Evolutionary conservation across 23 tunicate species (phyloP).

Genomic region (Halocynthia roretzi): DNA sequence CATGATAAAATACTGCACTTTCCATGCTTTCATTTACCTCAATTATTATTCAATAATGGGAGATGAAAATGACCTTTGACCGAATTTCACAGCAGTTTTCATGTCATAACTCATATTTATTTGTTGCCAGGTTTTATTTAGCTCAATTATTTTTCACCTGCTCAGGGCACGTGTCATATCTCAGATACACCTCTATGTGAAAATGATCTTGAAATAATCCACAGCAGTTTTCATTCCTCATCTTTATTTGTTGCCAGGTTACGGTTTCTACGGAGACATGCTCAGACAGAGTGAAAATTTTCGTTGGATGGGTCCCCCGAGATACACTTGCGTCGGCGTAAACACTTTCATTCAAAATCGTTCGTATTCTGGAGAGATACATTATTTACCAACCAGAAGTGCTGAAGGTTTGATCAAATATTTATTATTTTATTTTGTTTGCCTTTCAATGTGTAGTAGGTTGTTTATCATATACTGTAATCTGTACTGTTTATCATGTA

Average conservation of each 20-base stretch:
- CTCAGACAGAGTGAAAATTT: constrained; percentile 57
- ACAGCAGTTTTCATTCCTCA: background rate
- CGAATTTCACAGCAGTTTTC: too few species aligned
- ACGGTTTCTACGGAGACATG: constrained; percentile 76
- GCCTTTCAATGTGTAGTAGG: too few species aligned
- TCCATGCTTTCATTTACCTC: too few species aligned
- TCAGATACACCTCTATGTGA: too few species aligned
- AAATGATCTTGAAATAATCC: background rate
- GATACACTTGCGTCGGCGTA: constrained; percentile 74
- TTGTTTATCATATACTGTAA: too few species aligned
- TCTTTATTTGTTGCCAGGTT: constrained; percentile 19
- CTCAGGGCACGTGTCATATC: background rate
- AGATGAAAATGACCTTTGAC: too few species aligned
- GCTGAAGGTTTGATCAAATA: background rate
- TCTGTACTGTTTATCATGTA: too few species aligned
- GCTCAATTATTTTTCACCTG: background rate
- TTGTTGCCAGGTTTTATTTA: too few species aligned
- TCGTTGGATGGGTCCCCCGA: constrained; percentile 66
- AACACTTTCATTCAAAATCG: constrained; percentile 41
- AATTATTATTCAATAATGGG: too few species aligned
- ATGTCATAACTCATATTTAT: too few species aligned
- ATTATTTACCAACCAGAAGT: constrained; percentile 37
- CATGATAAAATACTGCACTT: too few species aligned
- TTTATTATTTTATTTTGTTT: too few species aligned
- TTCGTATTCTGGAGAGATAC: constrained; percentile 47